Base-by-base conservation (phyloP, 1,140 invertebrate species). In the Anagrus nilaparvatae region DNA sequence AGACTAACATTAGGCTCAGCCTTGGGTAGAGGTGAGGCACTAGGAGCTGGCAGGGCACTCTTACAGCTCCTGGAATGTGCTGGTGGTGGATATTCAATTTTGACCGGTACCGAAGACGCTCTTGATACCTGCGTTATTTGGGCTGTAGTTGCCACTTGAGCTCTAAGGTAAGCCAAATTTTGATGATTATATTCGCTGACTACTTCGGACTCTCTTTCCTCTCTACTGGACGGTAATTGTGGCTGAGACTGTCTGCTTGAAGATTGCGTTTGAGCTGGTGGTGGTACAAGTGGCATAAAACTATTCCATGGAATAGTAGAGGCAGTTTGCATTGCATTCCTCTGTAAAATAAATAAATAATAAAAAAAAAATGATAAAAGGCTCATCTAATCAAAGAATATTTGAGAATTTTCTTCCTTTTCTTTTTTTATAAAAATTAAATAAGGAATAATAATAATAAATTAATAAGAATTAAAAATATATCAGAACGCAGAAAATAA, bases 1-100 rank as follows among this genome's bases (percentile, higher is more conserved):
- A 82, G 60, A 45, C 74, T 79, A 49, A 83, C 81, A 56, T 80
- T 83, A 4, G 83, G 76, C 57, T 87, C 82, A 17, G 75, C 75
- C 61, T 84, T 79, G 24, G 77, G 76, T 19, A 81, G 59, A n/a
- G 63, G 60, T 79, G 77, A 13, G 56, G 48, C 10, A 41, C 8
- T 29, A 39, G 5, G 29, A 30, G 10, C 5, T 10, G 8, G 29
- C 10, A 9, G 29, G 14, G 39, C 10, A 1, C 39, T 54, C 47
- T 77, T 70, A 2, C 62, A 60, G 3, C 65, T 56, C 40, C 74
- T 61, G 47, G 71, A 74, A 55, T 76, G 71, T 20, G 76, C 73
- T 36, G 74, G 65, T 16, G 71, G 63, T 23, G 72, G 75, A 41
- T 77, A 77, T 2, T 77, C 75, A 3, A 70, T 64, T 62, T 74